Conservation (phyloP, 1,140 invertebrate genomes). For the Muscidifurax raptorellus region DNA sequence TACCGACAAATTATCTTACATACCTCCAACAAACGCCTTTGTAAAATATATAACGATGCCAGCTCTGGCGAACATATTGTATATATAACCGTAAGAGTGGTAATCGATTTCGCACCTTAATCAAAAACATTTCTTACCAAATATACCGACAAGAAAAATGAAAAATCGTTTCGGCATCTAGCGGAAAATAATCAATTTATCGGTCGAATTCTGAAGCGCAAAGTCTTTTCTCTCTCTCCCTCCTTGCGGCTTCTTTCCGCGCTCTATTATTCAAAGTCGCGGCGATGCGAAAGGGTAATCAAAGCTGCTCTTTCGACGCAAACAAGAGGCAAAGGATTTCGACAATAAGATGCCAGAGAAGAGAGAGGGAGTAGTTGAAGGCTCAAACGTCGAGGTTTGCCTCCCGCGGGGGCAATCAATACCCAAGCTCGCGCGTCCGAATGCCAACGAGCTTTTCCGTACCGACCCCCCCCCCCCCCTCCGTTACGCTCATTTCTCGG, state of each 20-base stretch:
- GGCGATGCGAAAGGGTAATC: neutral
- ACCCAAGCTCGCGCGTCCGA: slow-evolving; percentile 6
- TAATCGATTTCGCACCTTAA: too few species aligned
- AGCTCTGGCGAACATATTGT: too few species aligned
- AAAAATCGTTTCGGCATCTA: too few species aligned
- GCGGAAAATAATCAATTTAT: too few species aligned
- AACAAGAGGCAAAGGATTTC: neutral
- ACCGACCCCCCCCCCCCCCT: neutral
- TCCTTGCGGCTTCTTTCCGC: too few species aligned
- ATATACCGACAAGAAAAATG: too few species aligned
- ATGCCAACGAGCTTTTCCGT: neutral
- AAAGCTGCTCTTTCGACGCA: neutral
- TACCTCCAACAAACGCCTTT: too few species aligned
- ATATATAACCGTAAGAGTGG: too few species aligned
- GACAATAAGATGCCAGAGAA: neutral
- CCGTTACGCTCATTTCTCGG: neutral
- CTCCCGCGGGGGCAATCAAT: neutral
- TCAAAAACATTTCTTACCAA: too few species aligned
- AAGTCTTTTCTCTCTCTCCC: neutral
- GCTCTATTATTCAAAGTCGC: neutral
- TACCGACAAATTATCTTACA: too few species aligned
- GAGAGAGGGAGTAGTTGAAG: neutral
- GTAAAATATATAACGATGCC: too few species aligned
- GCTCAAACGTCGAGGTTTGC: slow-evolving; percentile 20
- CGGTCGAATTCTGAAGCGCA: too few species aligned